Conservation (phyloP, 2,797 vertebrate species). For the Acanthopagrus latus region DNA sequence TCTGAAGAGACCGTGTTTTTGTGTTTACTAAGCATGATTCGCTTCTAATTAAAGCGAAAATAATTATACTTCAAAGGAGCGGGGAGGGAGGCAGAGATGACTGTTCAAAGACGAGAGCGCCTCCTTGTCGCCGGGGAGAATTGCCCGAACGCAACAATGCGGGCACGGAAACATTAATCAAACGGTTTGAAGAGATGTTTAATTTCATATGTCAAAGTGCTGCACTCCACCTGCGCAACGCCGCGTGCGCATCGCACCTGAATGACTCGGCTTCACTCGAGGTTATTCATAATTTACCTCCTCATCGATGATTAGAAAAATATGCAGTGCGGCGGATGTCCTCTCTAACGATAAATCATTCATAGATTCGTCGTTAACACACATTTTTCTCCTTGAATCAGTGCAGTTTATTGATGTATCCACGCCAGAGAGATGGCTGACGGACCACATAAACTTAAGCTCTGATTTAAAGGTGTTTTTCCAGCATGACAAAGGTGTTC, state of each 20-base stretch:
- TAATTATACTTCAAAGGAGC: conserved; percentile 96
- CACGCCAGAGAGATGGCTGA: neutral
- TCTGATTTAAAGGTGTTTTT: neutral
- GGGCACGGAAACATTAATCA: conserved; percentile 49
- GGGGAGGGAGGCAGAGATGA: conserved; percentile 87
- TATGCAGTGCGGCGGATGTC: neutral
- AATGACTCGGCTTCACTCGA: conserved; percentile 7
- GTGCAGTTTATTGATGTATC: conserved; percentile 3
- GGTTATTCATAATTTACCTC: neutral
- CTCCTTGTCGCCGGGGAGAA: conserved; percentile 87
- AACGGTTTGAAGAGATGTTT: conserved; percentile 41
- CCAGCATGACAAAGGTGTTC: neutral
- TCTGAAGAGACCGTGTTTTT: conserved; percentile 81
- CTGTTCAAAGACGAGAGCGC: conserved; percentile 88
- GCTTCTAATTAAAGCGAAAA: conserved; percentile 95
- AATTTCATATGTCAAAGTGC: conserved; percentile 27
- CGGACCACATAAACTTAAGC: neutral
- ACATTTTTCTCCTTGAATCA: conserved; percentile 11
- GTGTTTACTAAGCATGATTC: conserved; percentile 97
- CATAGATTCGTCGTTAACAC: conserved; percentile 4
- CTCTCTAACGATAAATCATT: conserved; percentile 4
- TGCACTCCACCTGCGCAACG: conserved; percentile 5
- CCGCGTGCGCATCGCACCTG: neutral
- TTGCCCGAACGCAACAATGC: conserved; percentile 79
- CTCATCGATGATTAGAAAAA: conserved; percentile 10